A percentile compares a stretch with the other conserved stretches of the same genome.
These are phyloP conservation scores for Sarcophaga variegata DNA, from an alignment of 2,888 invertebrate species.

Conservation along the genomic window DNA sequence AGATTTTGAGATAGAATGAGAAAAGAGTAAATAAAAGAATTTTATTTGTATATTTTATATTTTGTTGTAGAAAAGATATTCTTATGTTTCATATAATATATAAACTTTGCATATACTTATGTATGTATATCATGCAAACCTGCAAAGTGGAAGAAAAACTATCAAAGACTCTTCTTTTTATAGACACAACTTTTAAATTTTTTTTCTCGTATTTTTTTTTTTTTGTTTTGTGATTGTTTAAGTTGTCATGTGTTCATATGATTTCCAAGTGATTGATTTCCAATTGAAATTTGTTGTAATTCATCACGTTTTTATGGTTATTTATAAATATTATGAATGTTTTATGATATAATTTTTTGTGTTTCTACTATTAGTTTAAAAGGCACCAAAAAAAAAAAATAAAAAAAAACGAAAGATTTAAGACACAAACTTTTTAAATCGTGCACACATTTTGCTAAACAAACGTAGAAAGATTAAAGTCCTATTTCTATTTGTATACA, in stretches of 20 bases:
- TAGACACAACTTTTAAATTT: too few relatives aligned
- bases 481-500: neutral
- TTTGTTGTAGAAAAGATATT: too few relatives aligned
- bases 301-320: neutral
- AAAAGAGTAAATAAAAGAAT: too few relatives aligned
- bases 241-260: neutral
- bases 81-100: too few relatives aligned
- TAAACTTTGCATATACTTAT: too few relatives aligned
- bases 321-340: neutral
- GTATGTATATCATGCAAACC: too few relatives aligned
- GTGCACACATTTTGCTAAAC: neutral
- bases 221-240: neutral
- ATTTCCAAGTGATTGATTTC: neutral
- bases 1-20: too few relatives aligned
- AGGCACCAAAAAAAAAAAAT: neutral
- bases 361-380: neutral
- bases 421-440: neutral
- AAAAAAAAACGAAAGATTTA: too few relatives aligned
- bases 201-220: neutral
- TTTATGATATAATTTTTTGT: neutral
- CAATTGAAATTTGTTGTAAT: neutral
- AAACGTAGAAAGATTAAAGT: neutral
- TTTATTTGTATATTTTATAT: too few relatives aligned
- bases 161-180: too few relatives aligned
- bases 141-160: too few relatives aligned